These are phyloP conservation scores for Seira ritae DNA, from an alignment of 2,888 invertebrate species.

Conservation along the genomic window DNA sequence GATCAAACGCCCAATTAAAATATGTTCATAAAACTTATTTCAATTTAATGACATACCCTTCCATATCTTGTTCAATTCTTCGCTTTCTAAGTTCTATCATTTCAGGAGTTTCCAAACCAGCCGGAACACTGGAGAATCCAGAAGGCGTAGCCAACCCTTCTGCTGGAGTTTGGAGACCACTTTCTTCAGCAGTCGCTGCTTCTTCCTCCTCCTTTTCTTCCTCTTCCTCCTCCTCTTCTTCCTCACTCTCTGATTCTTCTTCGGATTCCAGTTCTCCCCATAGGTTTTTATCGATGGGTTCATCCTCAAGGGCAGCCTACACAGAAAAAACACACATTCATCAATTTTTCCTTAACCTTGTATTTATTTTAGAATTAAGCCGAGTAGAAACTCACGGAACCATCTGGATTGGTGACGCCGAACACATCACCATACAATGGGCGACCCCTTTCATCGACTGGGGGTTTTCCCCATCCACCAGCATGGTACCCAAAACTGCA, in stretches of 20 bases:
- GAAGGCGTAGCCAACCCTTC: constrained; percentile 97
- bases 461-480: constrained; percentile 99
- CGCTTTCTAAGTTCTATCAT: constrained; percentile 98
- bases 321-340: too few relatives aligned
- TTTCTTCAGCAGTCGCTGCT: constrained; percentile 80
- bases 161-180: constrained; percentile 93
- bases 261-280: constrained; percentile 98
- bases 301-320: constrained; percentile 78
- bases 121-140: constrained; percentile 91
- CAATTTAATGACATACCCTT: constrained; percentile 82
- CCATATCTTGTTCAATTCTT: constrained; percentile 96
- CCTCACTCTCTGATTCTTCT: constrained; percentile 82
- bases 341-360: too few relatives aligned
- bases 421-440: constrained; percentile 99
- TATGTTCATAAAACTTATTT: too few relatives aligned
- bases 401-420: constrained; percentile 80
- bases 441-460: constrained; percentile 98
- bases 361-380: too few relatives aligned
- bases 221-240: constrained; percentile 80
- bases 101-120: constrained; percentile 98
- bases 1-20: too few relatives aligned
- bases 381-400: constrained; percentile 62
- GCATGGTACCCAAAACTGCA: constrained; percentile 99
- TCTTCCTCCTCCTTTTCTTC: constrained; percentile 80
- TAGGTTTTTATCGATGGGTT: constrained; percentile 92